These are phyloP conservation scores for Drosophila ustulata DNA, from an alignment of 2,888 invertebrate species.

Conservation along the genomic window DNA sequence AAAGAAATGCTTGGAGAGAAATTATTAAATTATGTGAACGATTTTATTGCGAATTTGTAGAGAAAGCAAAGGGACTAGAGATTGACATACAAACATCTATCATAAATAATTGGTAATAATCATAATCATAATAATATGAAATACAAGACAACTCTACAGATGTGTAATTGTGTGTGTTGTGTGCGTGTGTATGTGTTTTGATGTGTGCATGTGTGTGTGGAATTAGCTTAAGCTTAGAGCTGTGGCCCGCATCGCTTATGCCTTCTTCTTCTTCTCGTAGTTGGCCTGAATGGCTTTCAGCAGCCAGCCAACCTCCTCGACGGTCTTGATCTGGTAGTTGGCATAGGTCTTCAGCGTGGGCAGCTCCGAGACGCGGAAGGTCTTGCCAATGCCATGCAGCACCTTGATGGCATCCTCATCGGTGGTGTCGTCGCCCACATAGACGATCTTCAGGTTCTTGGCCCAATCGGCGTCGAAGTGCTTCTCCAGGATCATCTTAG, in stretches of 20 bases:
- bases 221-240: conserved; percentile 76
- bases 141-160: conserved; percentile 50
- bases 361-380: conserved; percentile 90
- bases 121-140: conserved; percentile 27
- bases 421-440: conserved; percentile 94
- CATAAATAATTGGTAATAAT: conserved; percentile 6
- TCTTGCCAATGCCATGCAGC: conserved; percentile 87
- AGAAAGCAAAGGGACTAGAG: conserved; percentile 7
- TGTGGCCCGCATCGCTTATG: conserved; percentile 49
- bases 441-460: conserved; percentile 91
- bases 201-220: conserved; percentile 54
- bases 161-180: conserved; percentile 39
- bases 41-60: conserved; percentile 58
- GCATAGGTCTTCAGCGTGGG: conserved; percentile 90
- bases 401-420: conserved; percentile 97
- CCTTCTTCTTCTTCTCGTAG: conserved; percentile 84
- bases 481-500: conserved; percentile 91
- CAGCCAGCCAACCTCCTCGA: conserved; percentile 90
- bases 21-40: conserved; percentile 37
- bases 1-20: conserved; percentile 5
- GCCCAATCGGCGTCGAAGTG: conserved; percentile 93
- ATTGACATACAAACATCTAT: conserved; percentile 43
- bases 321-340: conserved; percentile 90
- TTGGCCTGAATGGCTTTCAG: conserved; percentile 88
- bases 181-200: conserved; percentile 26